Evolutionary conservation across 30 jellyfish, hydroid and myxozoan species (phyloP).

Genomic region (Hydractinia symbiolongicarpus): DNA sequence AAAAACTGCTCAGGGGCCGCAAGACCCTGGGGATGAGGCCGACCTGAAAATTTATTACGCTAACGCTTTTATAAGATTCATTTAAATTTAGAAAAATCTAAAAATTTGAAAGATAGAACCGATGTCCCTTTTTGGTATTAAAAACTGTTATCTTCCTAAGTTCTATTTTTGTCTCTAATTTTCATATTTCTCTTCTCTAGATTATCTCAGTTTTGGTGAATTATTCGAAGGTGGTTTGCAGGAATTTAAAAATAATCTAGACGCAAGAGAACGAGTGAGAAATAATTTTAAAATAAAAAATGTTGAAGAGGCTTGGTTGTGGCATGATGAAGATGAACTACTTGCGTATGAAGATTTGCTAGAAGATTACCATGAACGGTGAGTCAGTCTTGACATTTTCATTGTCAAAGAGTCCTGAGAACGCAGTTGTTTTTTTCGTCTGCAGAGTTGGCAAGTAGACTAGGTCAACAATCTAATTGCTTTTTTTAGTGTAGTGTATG

Average conservation of each 20-base stretch:
- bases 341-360: slow-evolving; percentile 55
- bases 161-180: no score
- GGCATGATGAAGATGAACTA: slow-evolving; percentile 97
- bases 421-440: not conserved
- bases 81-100: no score
- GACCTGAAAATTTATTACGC: no score
- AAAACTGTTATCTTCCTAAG: no score
- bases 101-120: no score
- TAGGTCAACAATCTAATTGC: not conserved
- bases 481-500: not conserved
- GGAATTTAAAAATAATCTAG: slow-evolving; percentile 26
- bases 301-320: slow-evolving; percentile 55
- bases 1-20: no score
- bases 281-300: not conserved
- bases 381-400: not conserved
- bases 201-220: slow-evolving; percentile 53
- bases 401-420: not conserved
- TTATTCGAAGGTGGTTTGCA: slow-evolving; percentile 27
- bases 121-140: no score
- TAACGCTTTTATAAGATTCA: no score
- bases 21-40: no score
- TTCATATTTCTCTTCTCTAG: slow-evolving; percentile 4
- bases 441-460: not conserved
- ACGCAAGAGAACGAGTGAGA: slow-evolving; percentile 26
- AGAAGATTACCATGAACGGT: slow-evolving; percentile 74